Evolutionary conservation across 2,888 invertebrate genomes (phyloP), one percentile per base, ranked within the genome.

Genomic region (Drosophila ochracea): DNA sequence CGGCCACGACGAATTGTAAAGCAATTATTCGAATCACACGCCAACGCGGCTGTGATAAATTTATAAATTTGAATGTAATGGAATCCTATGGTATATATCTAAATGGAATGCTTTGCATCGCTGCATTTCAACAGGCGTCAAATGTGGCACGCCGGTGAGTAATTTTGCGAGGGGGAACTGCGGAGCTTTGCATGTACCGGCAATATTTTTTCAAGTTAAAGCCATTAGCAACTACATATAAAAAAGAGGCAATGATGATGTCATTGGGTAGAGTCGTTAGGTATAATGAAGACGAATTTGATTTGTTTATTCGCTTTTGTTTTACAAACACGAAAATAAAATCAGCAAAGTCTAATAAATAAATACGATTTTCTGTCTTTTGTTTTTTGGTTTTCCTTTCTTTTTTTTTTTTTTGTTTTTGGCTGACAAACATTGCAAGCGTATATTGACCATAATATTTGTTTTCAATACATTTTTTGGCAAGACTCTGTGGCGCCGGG

Each of bases 1-100:
- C 52, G 60, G 53, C 57, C 47, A 52, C 57, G 64, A 58, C 75
- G 80, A 87, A 89, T 87, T 83, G 84, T 83, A 83, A 80, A 87
- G 88, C 89, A 87, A 87, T 87, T 87, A 89, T 84, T 83, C 78
- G 76, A 89, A 83, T 89, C 84, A 83, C 82, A 82, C 71, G 82
- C 70, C 70, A 53, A 68, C 49, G 71, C 59, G 67, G 70, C 82
- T 67, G 84, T 68, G 69, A 81, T 75, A 80, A 82, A 84, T 77
- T 81, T 64, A 69, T 65, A 39, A 74, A 81, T 69, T 75, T 53
- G 49, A 68, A 75, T 80, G 50, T 57, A 68, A 76, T 76, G 80
- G 47, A 73, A 59, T 43, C 33, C 21, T 37, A 62, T 67, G 57
- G 31, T 25, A 41, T 52, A 30, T 16, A 21, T 30, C 9, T 28